Percentiles rank a stretch among this genome's conserved stretches.
phyloP scores from a whole-genome alignment of 2,113 vertebrate species.

The Eurypyga helias region DNA sequence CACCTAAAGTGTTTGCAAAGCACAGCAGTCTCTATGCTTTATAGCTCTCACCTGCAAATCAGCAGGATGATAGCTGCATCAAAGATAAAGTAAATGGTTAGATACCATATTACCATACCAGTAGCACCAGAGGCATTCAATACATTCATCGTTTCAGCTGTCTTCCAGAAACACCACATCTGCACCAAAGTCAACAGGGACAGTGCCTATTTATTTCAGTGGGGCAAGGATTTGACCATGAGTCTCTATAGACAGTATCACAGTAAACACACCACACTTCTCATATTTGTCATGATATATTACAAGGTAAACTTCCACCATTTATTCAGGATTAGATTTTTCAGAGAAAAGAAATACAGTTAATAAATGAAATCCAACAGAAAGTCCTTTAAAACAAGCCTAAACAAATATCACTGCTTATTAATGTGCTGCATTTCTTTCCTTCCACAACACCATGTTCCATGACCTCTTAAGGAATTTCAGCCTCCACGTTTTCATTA shows the following conservation, averaged over 20 bases:
- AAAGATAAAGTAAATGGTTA: neutral
- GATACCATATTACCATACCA: neutral
- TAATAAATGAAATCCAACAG: neutral
- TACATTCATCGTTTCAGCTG: neutral
- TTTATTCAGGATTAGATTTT: slow-evolving; percentile 14
- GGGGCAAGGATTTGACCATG: neutral
- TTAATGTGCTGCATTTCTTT: neutral
- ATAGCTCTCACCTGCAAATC: neutral
- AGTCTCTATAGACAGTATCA: neutral
- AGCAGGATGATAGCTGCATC: neutral
- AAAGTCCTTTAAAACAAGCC: neutral
- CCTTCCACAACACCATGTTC: neutral
- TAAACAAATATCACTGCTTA: neutral
- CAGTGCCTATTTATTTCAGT: neutral
- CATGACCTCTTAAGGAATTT: neutral
- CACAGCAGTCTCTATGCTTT: neutral
- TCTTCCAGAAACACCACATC: neutral
- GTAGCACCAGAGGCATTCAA: neutral
- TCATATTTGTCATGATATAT: neutral
- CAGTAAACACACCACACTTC: neutral
- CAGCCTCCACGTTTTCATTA: neutral
- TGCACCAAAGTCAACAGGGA: neutral
- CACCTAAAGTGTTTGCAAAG: neutral
- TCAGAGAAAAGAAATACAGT: neutral
- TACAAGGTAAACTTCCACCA: neutral